Evolutionary conservation across 2,888 invertebrate genomes (phyloP), one percentile per base, ranked within the genome.

Genomic region (Geophilus truncorum): DNA sequence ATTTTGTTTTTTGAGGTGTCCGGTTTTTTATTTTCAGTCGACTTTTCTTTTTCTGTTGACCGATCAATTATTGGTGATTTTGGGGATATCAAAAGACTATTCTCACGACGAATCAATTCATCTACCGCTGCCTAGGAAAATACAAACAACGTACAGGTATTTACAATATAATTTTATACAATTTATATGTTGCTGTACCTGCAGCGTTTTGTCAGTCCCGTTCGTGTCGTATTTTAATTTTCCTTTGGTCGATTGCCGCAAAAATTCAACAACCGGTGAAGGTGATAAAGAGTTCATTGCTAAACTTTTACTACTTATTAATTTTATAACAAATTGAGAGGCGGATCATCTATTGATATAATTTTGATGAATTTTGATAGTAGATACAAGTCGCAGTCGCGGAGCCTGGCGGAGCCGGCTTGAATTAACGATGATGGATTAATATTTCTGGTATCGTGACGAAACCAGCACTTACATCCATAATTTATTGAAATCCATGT

Each of bases 221-320:
- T 81, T 57, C 21, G 80, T 51, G 28, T 83, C 83, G 81, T 83
- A 83, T 36, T 78, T 81, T 57, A 83, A 77, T 45, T 80, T 76
- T 30, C 83, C 83, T 81, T 83, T 83, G 0, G 82, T 51, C n/a
- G 83, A 80, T 25, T 81, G 81, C 30, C 81, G 81, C 4, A 83
- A 78, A 12, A 83, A 82, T 23, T 30, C 40, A 25, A 81, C 45
- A 28, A 79, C 62, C 62, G 12, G 21, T 3, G 21, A 21, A 23
- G 12, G 21, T 3, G 21, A 21, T 25, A 23, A 1, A 62, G 12
- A 25, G 62, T 28, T 10, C 62, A 62, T 62, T 25, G 23, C 25
- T 12, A 62, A 62, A 6, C 9, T 10, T 12, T 40, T n/a, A n/a
- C n/a, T n/a, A n/a, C n/a, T n/a, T n/a, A n/a, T n/a, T n/a, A n/a